Percentiles rank a stretch among this genome's conserved stretches.
Evolutionary conservation across 2,888 invertebrate species (phyloP).

Genomic region (Prosapia bicincta): DNA sequence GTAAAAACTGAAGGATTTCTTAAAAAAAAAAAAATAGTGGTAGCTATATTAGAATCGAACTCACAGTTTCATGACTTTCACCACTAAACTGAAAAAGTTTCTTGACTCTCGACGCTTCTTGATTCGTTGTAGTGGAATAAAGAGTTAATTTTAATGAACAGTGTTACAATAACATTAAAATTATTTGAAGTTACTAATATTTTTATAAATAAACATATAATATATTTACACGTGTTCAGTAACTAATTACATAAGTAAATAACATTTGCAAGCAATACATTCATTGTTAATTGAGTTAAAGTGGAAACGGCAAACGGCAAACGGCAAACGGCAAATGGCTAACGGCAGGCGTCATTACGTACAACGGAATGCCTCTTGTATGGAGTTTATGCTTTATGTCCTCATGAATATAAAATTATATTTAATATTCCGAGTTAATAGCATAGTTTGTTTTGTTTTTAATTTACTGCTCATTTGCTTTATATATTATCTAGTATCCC

Average conservation of each 20-base stretch:
- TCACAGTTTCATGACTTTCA: too few relatives aligned
- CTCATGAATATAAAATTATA: conserved; percentile 2
- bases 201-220: too few relatives aligned
- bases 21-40: too few relatives aligned
- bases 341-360: neutral
- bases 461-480: neutral
- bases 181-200: too few relatives aligned
- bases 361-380: neutral
- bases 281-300: neutral
- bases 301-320: too few relatives aligned
- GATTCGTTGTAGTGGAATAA: too few relatives aligned
- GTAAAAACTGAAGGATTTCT: too few relatives aligned
- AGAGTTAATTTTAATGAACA: too few relatives aligned
- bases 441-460: conserved; percentile 2
- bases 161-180: too few relatives aligned
- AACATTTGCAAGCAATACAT: neutral
- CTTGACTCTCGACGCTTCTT: too few relatives aligned
- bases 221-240: neutral
- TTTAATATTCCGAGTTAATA: conserved; percentile 2
- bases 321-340: neutral
- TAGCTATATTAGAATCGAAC: too few relatives aligned
- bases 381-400: neutral
- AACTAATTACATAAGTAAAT: neutral
- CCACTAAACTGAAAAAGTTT: too few relatives aligned
- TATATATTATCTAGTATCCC: neutral